phyloP scores from a whole-genome alignment of 1,140 invertebrate species.

The Leptestheria dahalacensis region DNA sequence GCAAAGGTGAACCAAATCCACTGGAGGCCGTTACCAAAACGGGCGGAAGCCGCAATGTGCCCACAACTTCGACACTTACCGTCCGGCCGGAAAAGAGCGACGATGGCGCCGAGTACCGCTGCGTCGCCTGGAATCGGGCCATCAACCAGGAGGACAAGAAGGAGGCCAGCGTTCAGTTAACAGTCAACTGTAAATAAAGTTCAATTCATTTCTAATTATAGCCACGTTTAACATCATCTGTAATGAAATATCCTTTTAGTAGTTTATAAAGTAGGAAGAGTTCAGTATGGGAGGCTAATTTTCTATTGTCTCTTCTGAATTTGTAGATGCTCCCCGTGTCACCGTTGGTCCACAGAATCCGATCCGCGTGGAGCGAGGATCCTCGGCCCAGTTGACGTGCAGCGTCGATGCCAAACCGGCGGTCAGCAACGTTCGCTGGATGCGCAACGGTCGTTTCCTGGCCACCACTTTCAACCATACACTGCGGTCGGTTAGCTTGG shows the following conservation, averaged over 20 bases:
- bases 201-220: not conserved
- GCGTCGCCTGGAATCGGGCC: slow-evolving; percentile 74
- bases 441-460: slow-evolving; percentile 59
- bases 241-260: too few relatives aligned
- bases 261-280: too few relatives aligned
- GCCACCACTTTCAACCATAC: slow-evolving; percentile 57
- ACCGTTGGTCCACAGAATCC: slow-evolving; percentile 79
- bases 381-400: slow-evolving; percentile 62
- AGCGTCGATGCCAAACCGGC: slow-evolving; percentile 76
- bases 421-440: slow-evolving; percentile 65
- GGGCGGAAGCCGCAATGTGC: slow-evolving; percentile 47
- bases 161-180: slow-evolving; percentile 57
- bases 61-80: slow-evolving; percentile 52
- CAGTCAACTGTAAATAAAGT: slow-evolving; percentile 68
- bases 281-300: too few relatives aligned
- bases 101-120: slow-evolving; percentile 62
- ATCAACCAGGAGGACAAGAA: slow-evolving; percentile 60
- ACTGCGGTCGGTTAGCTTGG: slow-evolving; percentile 28
- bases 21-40: slow-evolving; percentile 43
- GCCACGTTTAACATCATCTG: not conserved
- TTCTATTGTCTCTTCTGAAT: too few relatives aligned
- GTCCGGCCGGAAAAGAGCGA: slow-evolving; percentile 63
- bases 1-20: slow-evolving; percentile 34
- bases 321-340: slow-evolving; percentile 68
- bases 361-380: slow-evolving; percentile 64